A percentile compares a stretch with the other conserved stretches of the same genome.
These are phyloP conservation scores for Actinia tenebrosa DNA, from an alignment of 64 coral and sea anemone genomes.

Conservation along the genomic window DNA sequence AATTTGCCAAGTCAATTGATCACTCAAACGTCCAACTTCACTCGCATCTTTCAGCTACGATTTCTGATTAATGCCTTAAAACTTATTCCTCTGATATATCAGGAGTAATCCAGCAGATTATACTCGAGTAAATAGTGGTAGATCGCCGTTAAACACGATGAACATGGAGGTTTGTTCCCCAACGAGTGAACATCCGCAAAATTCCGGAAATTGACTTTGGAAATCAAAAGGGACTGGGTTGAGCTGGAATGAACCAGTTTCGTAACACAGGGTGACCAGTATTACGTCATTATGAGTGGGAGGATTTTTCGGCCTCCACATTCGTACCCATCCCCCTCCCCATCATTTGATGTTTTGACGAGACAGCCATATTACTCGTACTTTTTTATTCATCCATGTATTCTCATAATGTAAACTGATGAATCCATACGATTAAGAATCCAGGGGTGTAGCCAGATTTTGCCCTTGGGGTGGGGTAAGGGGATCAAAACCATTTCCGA, in stretches of 20 bases:
- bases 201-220: slow-evolving; percentile 13
- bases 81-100: background rate
- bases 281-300: background rate
- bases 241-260: background rate
- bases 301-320: background rate
- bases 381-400: too few relatives aligned
- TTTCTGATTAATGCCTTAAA: background rate
- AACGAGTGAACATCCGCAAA: slow-evolving; percentile 3
- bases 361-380: too few relatives aligned
- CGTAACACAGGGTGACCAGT: background rate
- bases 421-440: too few relatives aligned
- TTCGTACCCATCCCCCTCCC: background rate
- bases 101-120: background rate
- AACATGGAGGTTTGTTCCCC: background rate
- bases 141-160: background rate
- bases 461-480: too few relatives aligned
- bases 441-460: too few relatives aligned
- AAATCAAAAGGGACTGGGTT: slow-evolving; percentile 1
- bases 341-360: too few relatives aligned
- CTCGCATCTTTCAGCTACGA: background rate
- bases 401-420: too few relatives aligned
- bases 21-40: background rate
- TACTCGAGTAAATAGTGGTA: background rate
- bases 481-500: background rate
- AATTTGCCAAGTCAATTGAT: slow-evolving; percentile 8